Percentiles rank a stretch among this genome's conserved stretches.
phyloP scores from a whole-genome alignment of 2,797 vertebrate species.

The Pogoniulus pusillus region DNA sequence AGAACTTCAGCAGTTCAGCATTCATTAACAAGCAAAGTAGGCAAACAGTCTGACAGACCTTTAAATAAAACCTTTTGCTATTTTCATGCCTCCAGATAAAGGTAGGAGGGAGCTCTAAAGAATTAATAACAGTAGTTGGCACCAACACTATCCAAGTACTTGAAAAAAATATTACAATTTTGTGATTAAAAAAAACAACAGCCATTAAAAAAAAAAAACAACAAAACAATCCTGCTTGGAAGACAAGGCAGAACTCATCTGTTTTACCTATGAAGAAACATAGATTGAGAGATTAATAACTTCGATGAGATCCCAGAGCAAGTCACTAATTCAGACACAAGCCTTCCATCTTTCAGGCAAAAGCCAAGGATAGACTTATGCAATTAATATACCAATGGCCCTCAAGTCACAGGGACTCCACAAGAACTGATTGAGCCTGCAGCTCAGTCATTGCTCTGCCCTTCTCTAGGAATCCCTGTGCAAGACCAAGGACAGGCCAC shows the following conservation, averaged over 20 bases:
- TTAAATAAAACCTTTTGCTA: conserved; percentile 1
- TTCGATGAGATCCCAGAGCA: background rate
- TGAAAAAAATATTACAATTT: background rate
- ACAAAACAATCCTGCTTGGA: background rate
- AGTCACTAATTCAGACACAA: background rate
- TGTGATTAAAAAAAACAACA: no score
- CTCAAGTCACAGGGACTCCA: fast-evolving
- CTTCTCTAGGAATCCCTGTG: background rate
- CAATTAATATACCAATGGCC: background rate
- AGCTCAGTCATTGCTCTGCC: fast-evolving
- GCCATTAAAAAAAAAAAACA: no score
- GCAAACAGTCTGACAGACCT: background rate
- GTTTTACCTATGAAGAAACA: background rate
- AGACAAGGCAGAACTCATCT: background rate
- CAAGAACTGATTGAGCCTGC: fast-evolving
- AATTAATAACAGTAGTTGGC: background rate
- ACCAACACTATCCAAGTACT: background rate
- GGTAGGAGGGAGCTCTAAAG: background rate
- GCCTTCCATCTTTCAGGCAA: background rate
- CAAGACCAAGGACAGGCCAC: background rate
- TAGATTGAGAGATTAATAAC: background rate
- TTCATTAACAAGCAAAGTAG: conserved; percentile 7
- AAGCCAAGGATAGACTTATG: background rate
- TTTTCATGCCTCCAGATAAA: background rate
- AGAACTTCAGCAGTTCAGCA: conserved; percentile 24